Evolutionary conservation across 2,797 vertebrate species (phyloP).

Genomic region (Orientallactaga sibirica): DNA sequence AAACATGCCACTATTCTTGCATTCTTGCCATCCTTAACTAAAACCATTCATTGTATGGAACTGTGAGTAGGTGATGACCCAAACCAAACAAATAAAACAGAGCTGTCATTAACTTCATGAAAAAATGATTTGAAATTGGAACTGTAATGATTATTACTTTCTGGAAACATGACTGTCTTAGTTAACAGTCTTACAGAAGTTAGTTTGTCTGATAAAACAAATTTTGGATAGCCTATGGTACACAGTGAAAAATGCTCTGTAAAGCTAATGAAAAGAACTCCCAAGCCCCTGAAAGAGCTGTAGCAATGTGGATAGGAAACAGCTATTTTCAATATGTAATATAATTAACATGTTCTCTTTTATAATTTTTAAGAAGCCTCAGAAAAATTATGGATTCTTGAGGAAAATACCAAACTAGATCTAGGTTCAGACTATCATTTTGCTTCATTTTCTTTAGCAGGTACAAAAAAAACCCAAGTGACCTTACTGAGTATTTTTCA

Average conservation of each 20-base stretch:
- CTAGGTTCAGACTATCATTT: neutral
- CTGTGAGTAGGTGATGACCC: fast-evolving
- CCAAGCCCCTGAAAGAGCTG: neutral
- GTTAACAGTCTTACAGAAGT: neutral
- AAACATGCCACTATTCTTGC: neutral
- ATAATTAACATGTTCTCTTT: neutral
- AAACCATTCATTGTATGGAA: neutral
- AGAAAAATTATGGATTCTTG: neutral
- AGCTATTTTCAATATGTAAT: neutral
- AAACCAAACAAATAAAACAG: neutral
- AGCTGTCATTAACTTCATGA: neutral
- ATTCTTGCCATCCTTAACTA: neutral
- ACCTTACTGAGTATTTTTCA: neutral
- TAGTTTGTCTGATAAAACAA: neutral
- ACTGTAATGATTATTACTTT: neutral
- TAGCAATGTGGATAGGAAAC: neutral
- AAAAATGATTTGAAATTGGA: neutral
- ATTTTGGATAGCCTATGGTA: neutral
- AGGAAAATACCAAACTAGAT: neutral
- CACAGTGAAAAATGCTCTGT: neutral
- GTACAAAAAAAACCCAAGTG: neutral
- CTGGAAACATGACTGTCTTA: neutral
- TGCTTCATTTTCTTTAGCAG: neutral
- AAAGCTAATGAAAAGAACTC: neutral
- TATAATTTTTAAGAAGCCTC: neutral